These are phyloP conservation scores for Pelvicachromis taeniatus DNA, from an alignment of 2,113 vertebrate genomes.

Conservation along the genomic window DNA sequence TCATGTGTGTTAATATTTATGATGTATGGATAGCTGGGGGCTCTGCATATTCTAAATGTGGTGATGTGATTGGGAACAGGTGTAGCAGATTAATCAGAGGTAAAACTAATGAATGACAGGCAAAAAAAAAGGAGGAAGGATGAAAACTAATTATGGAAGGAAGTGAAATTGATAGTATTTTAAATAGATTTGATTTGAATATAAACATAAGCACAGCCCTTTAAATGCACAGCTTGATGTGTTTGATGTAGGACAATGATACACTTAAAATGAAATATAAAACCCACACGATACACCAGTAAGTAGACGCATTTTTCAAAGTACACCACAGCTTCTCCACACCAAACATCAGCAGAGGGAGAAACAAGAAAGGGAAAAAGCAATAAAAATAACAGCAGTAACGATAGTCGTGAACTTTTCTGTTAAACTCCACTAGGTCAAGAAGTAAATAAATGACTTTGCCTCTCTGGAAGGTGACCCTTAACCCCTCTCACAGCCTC, in stretches of 20 bases:
- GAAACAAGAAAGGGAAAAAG: not conserved
- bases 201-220: not conserved
- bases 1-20: not conserved
- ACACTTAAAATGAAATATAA: not conserved
- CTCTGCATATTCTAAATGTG: not conserved
- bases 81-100: not conserved
- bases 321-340: not conserved
- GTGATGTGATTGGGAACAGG: not conserved
- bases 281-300: not conserved
- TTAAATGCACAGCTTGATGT: not conserved
- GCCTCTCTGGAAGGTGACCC: slow-evolving; percentile 21
- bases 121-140: not conserved
- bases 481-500: slow-evolving; percentile 34
- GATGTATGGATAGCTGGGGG: not conserved
- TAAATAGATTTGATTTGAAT: not conserved
- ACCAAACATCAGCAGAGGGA: not conserved
- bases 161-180: not conserved
- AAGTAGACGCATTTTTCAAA: not conserved
- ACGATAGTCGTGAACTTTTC: not conserved
- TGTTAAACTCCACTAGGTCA: not conserved
- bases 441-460: slow-evolving; percentile 37
- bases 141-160: not conserved
- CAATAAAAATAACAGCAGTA: not conserved
- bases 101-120: not conserved
- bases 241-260: not conserved